Conservation (phyloP, 1,140 invertebrate genomes). For the honey bee (Apis mellifera) region DNA sequence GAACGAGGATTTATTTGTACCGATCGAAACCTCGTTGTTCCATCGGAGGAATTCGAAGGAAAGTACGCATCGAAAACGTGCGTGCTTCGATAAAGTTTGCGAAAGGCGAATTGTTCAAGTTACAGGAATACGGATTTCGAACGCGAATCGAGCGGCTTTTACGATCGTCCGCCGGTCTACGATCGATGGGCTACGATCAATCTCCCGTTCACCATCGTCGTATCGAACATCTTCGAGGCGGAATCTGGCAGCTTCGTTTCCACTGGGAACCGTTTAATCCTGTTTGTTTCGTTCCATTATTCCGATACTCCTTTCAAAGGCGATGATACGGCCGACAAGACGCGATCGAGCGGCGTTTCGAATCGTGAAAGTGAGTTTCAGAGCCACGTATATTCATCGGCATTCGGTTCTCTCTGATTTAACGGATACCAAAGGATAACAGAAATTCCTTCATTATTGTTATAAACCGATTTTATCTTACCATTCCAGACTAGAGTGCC, state of each 20-base stretch:
- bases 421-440: background rate
- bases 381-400: background rate
- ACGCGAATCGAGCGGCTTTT: slow-evolving; percentile 28
- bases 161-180: background rate
- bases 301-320: background rate
- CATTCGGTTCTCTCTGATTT: too few species aligned
- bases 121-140: background rate
- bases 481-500: too few species aligned
- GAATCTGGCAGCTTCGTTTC: background rate
- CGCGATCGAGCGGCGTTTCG: background rate
- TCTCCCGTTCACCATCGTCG: background rate
- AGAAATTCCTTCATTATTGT: background rate
- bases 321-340: background rate
- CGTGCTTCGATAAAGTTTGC: slow-evolving; percentile 27
- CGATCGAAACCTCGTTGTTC: slow-evolving; percentile 4
- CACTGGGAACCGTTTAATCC: background rate
- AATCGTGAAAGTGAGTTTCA: background rate
- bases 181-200: background rate
- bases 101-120: background rate
- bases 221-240: background rate
- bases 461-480: too few species aligned
- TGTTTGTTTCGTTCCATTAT: background rate
- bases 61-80: too few species aligned
- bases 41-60: background rate
- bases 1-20: slow-evolving; percentile 16